Conservation (phyloP, 2,888 invertebrate genomes). For the Pomacea canaliculata region DNA sequence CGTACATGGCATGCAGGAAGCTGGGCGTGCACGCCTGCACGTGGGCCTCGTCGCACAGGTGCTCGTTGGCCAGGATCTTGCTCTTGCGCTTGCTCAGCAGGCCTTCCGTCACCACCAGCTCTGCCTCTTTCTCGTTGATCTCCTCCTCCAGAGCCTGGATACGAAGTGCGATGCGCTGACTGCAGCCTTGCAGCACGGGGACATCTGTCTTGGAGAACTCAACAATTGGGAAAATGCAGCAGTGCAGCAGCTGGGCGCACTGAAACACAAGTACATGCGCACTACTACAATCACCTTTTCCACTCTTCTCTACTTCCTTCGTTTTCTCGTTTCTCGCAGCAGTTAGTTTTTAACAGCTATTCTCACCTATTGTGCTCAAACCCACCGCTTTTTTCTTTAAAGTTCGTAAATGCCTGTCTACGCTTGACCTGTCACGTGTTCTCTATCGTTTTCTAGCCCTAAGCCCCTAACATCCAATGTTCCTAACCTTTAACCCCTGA, state of each 20-base stretch:
- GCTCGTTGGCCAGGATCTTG: slow-evolving; percentile 38
- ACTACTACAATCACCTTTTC: too few relatives aligned
- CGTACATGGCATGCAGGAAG: slow-evolving; percentile 43
- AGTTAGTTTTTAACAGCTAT: too few relatives aligned
- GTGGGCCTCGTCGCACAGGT: slow-evolving; percentile 43
- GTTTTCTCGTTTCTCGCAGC: too few relatives aligned
- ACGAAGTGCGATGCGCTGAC: slow-evolving; percentile 36
- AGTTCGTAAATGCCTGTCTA: too few relatives aligned
- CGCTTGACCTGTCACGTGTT: too few relatives aligned
- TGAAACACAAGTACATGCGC: background rate
- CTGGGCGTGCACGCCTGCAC: slow-evolving; percentile 40
- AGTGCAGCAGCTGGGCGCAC: slow-evolving; percentile 54
- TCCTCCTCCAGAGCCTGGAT: slow-evolving; percentile 39
- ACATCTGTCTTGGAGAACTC: slow-evolving; percentile 45
- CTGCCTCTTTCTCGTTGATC: slow-evolving; percentile 44
- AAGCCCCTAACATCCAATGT: too few relatives aligned
- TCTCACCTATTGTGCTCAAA: too few relatives aligned
- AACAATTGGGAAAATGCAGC: slow-evolving; percentile 57
- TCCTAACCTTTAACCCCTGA: too few relatives aligned
- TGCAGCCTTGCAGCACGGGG: slow-evolving; percentile 37
- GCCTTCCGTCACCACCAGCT: slow-evolving; percentile 43
- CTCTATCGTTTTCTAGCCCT: too few relatives aligned
- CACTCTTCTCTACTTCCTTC: too few relatives aligned
- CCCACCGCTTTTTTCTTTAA: too few relatives aligned
- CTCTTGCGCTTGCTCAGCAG: slow-evolving; percentile 44